These are phyloP conservation scores for Zaprionus camerounensis DNA, from an alignment of 1,140 invertebrate genomes.

Conservation along the genomic window DNA sequence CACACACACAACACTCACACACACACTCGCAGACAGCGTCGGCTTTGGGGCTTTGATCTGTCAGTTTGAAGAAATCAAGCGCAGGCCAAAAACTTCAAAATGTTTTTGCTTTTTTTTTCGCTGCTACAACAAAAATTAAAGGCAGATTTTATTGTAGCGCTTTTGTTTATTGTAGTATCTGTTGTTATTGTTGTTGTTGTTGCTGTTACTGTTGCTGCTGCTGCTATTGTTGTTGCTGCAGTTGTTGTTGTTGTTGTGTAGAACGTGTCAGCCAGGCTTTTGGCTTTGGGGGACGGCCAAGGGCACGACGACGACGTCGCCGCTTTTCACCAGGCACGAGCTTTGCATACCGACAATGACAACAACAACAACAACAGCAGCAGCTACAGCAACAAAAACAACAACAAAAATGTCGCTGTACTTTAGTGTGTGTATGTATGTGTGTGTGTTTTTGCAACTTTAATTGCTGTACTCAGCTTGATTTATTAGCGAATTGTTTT, in stretches of 20 bases:
- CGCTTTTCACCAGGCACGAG: constrained; percentile 59
- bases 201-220: not conserved
- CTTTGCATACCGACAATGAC: constrained; percentile 60
- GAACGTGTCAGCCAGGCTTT: constrained; percentile 76
- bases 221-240: constrained; percentile 43
- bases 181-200: constrained; percentile 19
- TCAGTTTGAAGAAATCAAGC: constrained; percentile 83
- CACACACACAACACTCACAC: constrained; percentile 30
- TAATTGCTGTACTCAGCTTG: constrained; percentile 82
- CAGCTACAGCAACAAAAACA: constrained; percentile 27
- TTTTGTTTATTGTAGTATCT: constrained; percentile 44
- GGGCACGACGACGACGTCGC: constrained; percentile 57
- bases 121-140: constrained; percentile 47
- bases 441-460: constrained; percentile 77
- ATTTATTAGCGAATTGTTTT: constrained; percentile 83
- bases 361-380: constrained; percentile 45
- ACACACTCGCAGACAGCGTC: constrained; percentile 25
- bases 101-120: constrained; percentile 48
- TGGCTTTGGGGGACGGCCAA: constrained; percentile 66
- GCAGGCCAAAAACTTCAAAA: constrained; percentile 80
- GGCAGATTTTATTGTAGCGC: constrained; percentile 57
- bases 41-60: constrained; percentile 79
- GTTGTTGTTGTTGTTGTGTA: constrained; percentile 59
- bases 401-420: constrained; percentile 64
- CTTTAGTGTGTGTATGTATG: constrained; percentile 35